Evolutionary conservation across 2,113 vertebrate genomes (phyloP).

Genomic region (Rhagologus leucostigma): DNA sequence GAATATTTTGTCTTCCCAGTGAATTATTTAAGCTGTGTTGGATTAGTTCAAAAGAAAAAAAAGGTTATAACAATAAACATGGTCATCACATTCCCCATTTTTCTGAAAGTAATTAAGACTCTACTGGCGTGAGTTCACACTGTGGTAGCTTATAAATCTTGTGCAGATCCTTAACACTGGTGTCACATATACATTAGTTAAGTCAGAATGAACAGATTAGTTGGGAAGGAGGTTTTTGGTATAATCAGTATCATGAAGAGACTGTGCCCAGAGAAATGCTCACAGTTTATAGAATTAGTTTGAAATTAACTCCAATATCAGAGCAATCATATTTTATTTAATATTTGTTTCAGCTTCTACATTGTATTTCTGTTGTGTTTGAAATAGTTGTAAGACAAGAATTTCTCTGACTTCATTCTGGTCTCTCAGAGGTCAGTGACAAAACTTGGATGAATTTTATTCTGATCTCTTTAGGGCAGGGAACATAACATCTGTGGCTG

Average conservation of each 20-base stretch:
- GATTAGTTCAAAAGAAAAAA: not conserved
- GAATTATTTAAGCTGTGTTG: slow-evolving; percentile 23
- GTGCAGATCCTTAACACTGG: not conserved
- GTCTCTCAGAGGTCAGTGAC: not conserved
- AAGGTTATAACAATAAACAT: slow-evolving; percentile 34
- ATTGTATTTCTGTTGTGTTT: not conserved
- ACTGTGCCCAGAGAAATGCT: not conserved
- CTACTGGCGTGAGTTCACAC: not conserved
- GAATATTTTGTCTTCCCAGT: slow-evolving; percentile 12
- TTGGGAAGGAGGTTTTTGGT: not conserved
- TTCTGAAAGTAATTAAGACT: slow-evolving; percentile 44
- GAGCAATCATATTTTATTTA: not conserved
- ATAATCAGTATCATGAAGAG: not conserved
- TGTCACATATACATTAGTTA: not conserved
- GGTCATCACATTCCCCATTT: slow-evolving; percentile 1
- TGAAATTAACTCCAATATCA: not conserved
- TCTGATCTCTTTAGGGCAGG: not conserved
- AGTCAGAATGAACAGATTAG: not conserved
- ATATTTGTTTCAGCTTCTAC: not conserved
- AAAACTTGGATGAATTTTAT: not conserved
- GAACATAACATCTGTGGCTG: not conserved
- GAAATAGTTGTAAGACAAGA: not conserved
- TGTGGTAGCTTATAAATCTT: slow-evolving; percentile 28
- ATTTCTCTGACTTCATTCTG: not conserved
- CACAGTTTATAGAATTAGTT: not conserved